Conservation (phyloP, 2,797 vertebrate species). For the Enteromius afrohamiltoni region DNA sequence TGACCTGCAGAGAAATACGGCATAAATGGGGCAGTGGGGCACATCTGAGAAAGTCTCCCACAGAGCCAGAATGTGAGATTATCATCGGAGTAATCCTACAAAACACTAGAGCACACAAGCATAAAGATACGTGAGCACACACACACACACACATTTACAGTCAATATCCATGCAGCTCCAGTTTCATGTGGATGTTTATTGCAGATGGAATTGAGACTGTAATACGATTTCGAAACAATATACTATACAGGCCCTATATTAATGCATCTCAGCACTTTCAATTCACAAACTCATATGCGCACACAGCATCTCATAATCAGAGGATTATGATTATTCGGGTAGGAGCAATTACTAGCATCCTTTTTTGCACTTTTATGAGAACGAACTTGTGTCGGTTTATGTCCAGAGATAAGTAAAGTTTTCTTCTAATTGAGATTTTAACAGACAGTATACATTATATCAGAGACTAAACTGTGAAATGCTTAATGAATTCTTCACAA, state of each 20-base stretch:
- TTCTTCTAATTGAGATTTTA: constrained; percentile 17
- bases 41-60: constrained; percentile 38
- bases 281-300: constrained; percentile 34
- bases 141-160: constrained; percentile 6
- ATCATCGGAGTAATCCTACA: constrained; percentile 33
- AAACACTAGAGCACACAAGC: constrained; percentile 22
- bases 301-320: constrained; percentile 46
- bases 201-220: constrained; percentile 40
- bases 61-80: constrained; percentile 27
- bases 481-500: neutral
- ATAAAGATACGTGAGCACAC: neutral
- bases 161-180: constrained; percentile 22
- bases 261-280: constrained; percentile 42
- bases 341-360: neutral
- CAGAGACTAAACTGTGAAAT: neutral
- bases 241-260: constrained; percentile 28
- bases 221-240: constrained; percentile 43
- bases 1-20: constrained; percentile 18
- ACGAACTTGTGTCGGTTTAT: constrained; percentile 13
- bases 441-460: neutral
- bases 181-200: constrained; percentile 42
- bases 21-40: constrained; percentile 53
- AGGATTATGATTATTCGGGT: neutral
- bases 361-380: constrained; percentile 22
- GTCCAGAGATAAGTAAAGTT: neutral